Evolutionary conservation across 2,797 vertebrate species (phyloP), one percentile per base, ranked within the genome.

Genomic region (Acipenser transmontanus): DNA sequence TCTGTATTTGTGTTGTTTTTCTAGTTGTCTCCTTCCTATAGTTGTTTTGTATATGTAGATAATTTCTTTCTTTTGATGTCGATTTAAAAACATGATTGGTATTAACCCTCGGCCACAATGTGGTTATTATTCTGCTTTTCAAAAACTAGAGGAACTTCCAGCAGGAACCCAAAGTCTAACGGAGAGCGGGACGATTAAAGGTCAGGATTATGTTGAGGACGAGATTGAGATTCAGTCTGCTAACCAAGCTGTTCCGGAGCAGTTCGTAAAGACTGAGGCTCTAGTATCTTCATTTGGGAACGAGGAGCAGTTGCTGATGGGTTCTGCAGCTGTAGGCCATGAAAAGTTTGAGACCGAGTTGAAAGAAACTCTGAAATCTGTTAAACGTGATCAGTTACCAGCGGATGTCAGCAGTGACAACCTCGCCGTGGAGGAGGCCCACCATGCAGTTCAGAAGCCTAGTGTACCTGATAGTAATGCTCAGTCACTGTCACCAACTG

Each of bases 41-140:
- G 9, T 7, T 57, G 12, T 57, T 57, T 57, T 57, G 54, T 34
- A 34, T 1, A 34, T 34, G 4, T 34, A 34, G 34, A 4, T 34
- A 3, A 3, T 34, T 34, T 34, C 4, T 34, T 34, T 34, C 7
- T 49, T 59, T 73, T 59, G 67, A 67, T 65, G 71, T 81, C 79
- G 77, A 78, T 83, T 17, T 75, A 68, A 72, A 80, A 73, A 75
- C 73, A 74, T 70, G 34, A 75, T 74, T 77, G 74, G 76, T 57
- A 7, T 13, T 57, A 57, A 57, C 12, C 54, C 12, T 13, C 10
- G 1, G 2, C 54, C 12, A 11, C 54, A 10, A 7, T 79, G 64
- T 84, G 70, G 83, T 72, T 34, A 34, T 34, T 83, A 75, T 82
- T 80, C 72, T 85, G 80, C 80, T 82, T 82, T 82, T 77, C 73